A percentile compares a stretch with the other conserved stretches of the same genome.
Evolutionary conservation across 2,113 vertebrate genomes (phyloP).

Genomic region (Brachionichthys hirsutus): DNA sequence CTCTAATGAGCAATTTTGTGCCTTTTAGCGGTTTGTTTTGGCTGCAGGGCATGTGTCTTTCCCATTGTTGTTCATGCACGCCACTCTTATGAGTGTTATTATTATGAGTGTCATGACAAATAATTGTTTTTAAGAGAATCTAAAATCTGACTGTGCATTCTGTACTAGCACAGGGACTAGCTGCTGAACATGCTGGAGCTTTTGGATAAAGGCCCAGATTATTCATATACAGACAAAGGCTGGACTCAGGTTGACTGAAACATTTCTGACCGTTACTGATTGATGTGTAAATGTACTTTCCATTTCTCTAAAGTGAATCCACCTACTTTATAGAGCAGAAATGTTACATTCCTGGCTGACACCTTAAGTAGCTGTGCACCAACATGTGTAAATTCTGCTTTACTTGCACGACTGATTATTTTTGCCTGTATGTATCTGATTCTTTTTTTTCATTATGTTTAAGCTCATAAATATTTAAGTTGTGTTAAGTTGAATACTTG

Average conservation of each 20-base stretch:
- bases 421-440: neutral
- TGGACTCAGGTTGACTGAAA: too few relatives aligned
- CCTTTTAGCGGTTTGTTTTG: neutral
- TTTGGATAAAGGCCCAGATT: too few relatives aligned
- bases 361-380: too few relatives aligned
- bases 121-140: neutral
- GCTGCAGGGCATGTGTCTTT: neutral
- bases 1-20: neutral
- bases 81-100: neutral
- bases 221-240: too few relatives aligned
- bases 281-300: neutral
- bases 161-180: neutral
- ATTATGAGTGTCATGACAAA: neutral
- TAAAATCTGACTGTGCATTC: neutral
- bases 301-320: neutral
- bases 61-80: neutral
- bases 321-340: too few relatives aligned
- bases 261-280: too few relatives aligned
- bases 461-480: too few relatives aligned
- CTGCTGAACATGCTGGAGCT: neutral
- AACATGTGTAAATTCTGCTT: too few relatives aligned
- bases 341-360: too few relatives aligned
- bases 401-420: neutral
- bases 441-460: slow-evolving; percentile 3
- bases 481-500: neutral